Evolutionary conservation across 2,888 invertebrate species (phyloP).

Genomic region (Cartodere bifasciata): DNA sequence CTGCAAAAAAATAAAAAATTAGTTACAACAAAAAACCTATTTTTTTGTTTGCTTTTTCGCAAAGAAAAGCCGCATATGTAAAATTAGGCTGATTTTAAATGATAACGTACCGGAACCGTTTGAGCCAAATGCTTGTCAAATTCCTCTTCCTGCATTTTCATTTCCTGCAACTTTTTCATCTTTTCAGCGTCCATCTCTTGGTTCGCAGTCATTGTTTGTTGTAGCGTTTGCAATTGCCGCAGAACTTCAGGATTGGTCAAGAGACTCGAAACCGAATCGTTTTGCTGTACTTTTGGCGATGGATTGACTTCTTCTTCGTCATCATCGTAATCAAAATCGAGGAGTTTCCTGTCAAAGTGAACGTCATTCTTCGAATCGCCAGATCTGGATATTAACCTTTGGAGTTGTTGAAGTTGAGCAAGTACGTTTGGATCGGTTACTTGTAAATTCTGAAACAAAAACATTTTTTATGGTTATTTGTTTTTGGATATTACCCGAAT

Average conservation of each 20-base stretch:
- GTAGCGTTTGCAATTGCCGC: slow-evolving; percentile 68
- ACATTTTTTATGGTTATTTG: not conserved
- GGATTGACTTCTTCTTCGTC: slow-evolving; percentile 67
- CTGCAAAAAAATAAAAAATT: slow-evolving; percentile 27
- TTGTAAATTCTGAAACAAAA: slow-evolving; percentile 23
- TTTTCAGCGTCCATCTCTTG: slow-evolving; percentile 58
- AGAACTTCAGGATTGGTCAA: slow-evolving; percentile 80
- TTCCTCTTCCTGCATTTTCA: slow-evolving; percentile 62
- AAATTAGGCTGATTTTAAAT: not conserved
- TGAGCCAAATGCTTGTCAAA: slow-evolving; percentile 64
- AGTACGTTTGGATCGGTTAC: slow-evolving; percentile 32
- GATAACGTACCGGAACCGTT: slow-evolving; percentile 50
- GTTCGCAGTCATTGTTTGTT: slow-evolving; percentile 38
- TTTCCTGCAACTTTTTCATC: slow-evolving; percentile 51
- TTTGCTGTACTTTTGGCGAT: slow-evolving; percentile 32
- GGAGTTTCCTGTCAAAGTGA: slow-evolving; percentile 71
- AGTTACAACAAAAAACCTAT: not conserved
- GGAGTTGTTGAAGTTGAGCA: slow-evolving; percentile 49
- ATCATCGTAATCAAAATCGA: slow-evolving; percentile 87
- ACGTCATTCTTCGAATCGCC: slow-evolving; percentile 35
- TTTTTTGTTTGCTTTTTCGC: not conserved
- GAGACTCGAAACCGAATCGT: slow-evolving; percentile 39
- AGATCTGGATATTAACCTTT: slow-evolving; percentile 41
- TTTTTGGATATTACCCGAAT: too few relatives aligned
- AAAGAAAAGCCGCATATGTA: not conserved